phyloP scores from a whole-genome alignment of 2,888 invertebrate species.

The Ichneumoninae sp. region DNA sequence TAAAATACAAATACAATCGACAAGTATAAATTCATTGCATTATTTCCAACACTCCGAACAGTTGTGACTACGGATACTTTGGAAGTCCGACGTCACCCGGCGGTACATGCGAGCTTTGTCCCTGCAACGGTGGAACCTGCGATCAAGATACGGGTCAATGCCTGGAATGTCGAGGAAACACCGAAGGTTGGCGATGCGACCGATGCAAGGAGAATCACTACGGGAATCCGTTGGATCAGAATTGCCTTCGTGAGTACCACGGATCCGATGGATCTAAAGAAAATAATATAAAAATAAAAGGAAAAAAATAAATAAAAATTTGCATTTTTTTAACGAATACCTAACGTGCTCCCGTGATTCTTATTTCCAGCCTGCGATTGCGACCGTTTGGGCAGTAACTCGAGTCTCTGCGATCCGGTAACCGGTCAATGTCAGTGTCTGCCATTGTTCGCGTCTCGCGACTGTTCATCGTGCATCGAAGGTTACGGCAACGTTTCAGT shows the following conservation, averaged over 20 bases:
- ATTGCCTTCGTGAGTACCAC: slow-evolving; percentile 86
- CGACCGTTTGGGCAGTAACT: slow-evolving; percentile 90
- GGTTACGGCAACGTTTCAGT: slow-evolving; percentile 91
- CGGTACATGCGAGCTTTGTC: slow-evolving; percentile 91
- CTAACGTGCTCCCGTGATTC: slow-evolving; percentile 17
- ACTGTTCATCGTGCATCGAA: slow-evolving; percentile 86
- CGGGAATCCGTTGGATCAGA: slow-evolving; percentile 87
- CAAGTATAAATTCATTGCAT: neutral
- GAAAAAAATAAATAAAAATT: neutral
- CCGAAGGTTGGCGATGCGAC: slow-evolving; percentile 88
- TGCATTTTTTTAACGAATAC: neutral
- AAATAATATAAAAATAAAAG: slow-evolving; percentile 6
- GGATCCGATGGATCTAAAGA: neutral
- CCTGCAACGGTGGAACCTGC: slow-evolving; percentile 95
- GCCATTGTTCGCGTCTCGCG: slow-evolving; percentile 89
- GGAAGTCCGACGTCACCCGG: slow-evolving; percentile 92
- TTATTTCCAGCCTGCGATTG: slow-evolving; percentile 90
- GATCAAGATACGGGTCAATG: slow-evolving; percentile 94
- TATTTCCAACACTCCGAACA: slow-evolving; percentile 79
- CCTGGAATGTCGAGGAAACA: slow-evolving; percentile 92
- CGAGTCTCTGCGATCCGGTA: slow-evolving; percentile 89
- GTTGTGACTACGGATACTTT: slow-evolving; percentile 93
- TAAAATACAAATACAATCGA: neutral
- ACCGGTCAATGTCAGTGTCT: slow-evolving; percentile 89
- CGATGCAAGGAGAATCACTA: slow-evolving; percentile 88